Conservation (phyloP, 2,888 invertebrate genomes). For the Hemaris fuciformis region DNA sequence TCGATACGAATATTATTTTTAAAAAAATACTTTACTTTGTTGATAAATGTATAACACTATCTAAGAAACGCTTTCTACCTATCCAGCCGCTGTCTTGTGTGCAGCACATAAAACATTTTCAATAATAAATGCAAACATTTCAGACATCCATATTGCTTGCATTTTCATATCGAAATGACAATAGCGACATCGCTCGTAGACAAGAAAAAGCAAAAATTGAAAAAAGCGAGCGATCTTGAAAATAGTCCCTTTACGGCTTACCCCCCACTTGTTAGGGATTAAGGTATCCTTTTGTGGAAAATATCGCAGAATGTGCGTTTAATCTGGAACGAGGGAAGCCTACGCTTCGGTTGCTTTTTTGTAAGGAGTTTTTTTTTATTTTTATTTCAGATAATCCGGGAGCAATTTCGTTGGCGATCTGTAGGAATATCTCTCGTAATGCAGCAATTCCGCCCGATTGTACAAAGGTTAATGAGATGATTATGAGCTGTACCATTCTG, state of each 20-base stretch:
- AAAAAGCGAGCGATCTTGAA: constrained; percentile 48
- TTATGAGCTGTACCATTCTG: constrained; percentile 18
- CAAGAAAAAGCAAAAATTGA: neutral
- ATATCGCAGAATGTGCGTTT: constrained; percentile 79
- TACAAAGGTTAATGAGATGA: constrained; percentile 30
- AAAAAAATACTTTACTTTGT: too few species aligned
- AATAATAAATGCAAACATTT: neutral
- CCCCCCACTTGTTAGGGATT: constrained; percentile 76
- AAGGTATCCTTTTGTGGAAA: constrained; percentile 79
- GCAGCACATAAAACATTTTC: constrained; percentile 3
- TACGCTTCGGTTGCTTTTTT: constrained; percentile 66
- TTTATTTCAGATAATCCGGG: constrained; percentile 58
- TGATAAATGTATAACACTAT: neutral
- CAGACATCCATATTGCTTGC: neutral
- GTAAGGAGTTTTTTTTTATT: constrained; percentile 58
- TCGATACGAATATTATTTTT: too few species aligned
- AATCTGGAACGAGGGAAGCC: constrained; percentile 60
- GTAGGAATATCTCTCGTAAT: constrained; percentile 24
- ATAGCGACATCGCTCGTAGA: too few species aligned
- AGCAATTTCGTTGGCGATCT: constrained; percentile 46
- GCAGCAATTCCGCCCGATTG: constrained; percentile 27
- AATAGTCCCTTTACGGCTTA: constrained; percentile 57
- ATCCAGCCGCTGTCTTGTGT: too few species aligned
- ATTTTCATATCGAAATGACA: too few species aligned
- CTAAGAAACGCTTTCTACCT: neutral